Evolutionary conservation across 2,888 invertebrate genomes (phyloP).

Genomic region (Polymixis lichenea): DNA sequence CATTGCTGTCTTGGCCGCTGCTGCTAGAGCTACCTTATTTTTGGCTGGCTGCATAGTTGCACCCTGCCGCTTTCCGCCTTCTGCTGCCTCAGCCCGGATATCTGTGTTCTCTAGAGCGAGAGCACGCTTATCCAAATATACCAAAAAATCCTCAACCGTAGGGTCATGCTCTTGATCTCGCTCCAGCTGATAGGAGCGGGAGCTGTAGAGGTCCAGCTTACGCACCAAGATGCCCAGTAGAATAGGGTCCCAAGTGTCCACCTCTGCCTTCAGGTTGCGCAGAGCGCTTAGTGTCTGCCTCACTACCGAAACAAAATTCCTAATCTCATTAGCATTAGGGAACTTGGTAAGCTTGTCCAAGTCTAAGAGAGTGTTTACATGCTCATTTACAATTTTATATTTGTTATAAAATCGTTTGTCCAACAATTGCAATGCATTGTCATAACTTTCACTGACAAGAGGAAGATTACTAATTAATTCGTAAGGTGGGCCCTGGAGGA

Average conservation of each 20-base stretch:
- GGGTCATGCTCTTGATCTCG: neutral
- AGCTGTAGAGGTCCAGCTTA: neutral
- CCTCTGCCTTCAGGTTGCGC: neutral
- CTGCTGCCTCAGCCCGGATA: too few species aligned
- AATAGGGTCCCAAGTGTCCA: neutral
- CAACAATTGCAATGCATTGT: neutral
- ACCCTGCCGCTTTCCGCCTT: neutral
- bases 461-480: neutral
- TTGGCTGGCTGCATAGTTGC: neutral
- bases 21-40: neutral
- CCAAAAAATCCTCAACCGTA: neutral
- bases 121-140: neutral
- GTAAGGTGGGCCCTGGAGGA: conserved; percentile 3
- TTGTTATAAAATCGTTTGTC: neutral
- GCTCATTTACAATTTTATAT: neutral
- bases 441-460: neutral
- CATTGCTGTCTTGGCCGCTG: neutral
- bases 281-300: neutral
- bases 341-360: neutral
- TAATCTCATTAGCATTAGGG: too few species aligned
- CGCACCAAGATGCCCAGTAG: neutral
- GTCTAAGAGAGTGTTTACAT: neutral
- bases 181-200: neutral
- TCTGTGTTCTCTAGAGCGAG: too few species aligned
- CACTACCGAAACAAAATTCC: neutral